Conservation (phyloP, 2,888 invertebrate species). For the Euphydryas editha region DNA sequence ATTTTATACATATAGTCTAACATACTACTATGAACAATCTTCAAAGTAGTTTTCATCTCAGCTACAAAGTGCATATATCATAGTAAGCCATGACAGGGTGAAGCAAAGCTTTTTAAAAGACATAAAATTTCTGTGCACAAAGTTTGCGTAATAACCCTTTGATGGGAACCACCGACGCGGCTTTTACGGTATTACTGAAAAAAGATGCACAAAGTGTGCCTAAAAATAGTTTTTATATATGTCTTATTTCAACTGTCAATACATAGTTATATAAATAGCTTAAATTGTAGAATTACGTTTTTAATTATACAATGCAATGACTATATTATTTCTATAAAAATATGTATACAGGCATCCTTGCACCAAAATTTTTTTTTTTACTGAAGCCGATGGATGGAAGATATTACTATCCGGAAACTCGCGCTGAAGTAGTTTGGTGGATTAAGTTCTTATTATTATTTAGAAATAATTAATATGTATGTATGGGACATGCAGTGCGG, state of each 20-base stretch:
- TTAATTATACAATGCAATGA: not conserved
- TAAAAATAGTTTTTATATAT: conserved; percentile 17
- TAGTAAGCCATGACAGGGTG: conserved; percentile 19
- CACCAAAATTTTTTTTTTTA: too few relatives aligned
- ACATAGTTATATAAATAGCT: conserved; percentile 13
- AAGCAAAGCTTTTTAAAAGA: conserved; percentile 37
- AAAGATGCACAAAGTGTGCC: conserved; percentile 27
- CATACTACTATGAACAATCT: not conserved
- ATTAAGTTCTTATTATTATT: too few relatives aligned
- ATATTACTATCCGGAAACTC: too few relatives aligned
- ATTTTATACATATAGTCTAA: not conserved
- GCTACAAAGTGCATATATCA: conserved; percentile 10
- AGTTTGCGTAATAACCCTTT: conserved; percentile 42
- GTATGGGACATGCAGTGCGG: too few relatives aligned
- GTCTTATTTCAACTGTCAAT: conserved; percentile 13
- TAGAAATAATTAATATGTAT: too few relatives aligned
- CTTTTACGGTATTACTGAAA: conserved; percentile 43
- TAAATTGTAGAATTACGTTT: not conserved
- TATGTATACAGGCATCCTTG: too few relatives aligned
- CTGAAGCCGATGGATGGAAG: too few relatives aligned
- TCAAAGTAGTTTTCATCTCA: conserved; percentile 10
- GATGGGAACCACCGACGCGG: conserved; percentile 32
- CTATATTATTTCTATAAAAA: too few relatives aligned
- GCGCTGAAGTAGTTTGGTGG: too few relatives aligned
- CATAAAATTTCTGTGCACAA: conserved; percentile 35